phyloP scores from a whole-genome alignment of 1,140 invertebrate species.

The Cherax destructor region DNA sequence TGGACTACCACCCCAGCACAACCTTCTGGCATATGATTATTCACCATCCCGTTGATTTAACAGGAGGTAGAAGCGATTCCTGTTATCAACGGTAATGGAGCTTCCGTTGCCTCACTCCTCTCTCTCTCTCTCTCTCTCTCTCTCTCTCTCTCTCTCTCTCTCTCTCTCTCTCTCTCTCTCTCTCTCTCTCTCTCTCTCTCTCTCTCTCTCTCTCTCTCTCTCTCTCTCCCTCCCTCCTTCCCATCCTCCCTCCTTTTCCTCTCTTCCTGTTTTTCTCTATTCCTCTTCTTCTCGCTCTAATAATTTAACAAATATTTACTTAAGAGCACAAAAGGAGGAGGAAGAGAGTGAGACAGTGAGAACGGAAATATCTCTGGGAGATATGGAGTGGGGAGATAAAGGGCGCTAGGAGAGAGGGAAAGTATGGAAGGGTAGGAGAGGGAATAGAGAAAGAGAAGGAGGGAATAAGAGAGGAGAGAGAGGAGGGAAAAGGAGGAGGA shows the following conservation, averaged over 20 bases:
- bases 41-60: too few species aligned
- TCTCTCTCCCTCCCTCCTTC: background rate
- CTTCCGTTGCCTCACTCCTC: background rate
- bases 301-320: too few species aligned
- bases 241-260: background rate
- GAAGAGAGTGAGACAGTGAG: background rate
- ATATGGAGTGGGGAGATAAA: too few species aligned
- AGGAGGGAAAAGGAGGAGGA: too few species aligned
- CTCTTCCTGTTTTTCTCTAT: background rate
- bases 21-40: too few species aligned
- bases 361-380: background rate
- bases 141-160: slow-evolving; percentile 19
- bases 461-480: background rate
- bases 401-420: background rate
- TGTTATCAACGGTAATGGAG: too few species aligned
- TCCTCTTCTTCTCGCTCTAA: background rate
- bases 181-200: slow-evolving; percentile 15
- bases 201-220: background rate
- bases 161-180: slow-evolving; percentile 16
- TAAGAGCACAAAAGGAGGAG: background rate
- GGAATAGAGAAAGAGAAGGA: background rate
- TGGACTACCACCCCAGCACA: too few species aligned
- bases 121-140: background rate
- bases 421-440: background rate
- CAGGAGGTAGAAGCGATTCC: too few species aligned